Base-by-base conservation (phyloP, 2,888 invertebrate genomes). In the Pinctada fucata region DNA sequence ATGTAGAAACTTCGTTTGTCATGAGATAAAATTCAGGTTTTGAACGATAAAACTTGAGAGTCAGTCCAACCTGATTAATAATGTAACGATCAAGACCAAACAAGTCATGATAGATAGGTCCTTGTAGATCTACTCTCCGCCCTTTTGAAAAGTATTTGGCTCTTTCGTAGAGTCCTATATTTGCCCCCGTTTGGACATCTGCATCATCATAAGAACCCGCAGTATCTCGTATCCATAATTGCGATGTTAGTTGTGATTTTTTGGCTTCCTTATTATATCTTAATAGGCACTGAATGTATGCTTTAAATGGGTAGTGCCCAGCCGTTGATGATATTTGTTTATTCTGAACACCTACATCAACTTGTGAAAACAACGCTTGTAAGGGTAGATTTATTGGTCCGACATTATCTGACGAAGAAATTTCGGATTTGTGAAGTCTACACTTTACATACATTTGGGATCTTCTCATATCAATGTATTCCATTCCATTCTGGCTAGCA, bases 401-500 rank as follows among this genome's bases (percentile, higher is more conserved):
- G 4, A 73, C 78, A 71, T 63, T 70, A 49, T 79, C 75, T 52
- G 50, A 50, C 13, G 10, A 10, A 47, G 10, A 45, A 31, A 63
- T 58, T 4, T 71, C 10, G 64, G 16, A 51, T 50, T 75, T 70
- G 50, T 74, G 51, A 68, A 81, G 73, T 68, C 79, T 84, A 0
- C 74, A 71, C 75, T 76, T 78, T 0, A 82, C 77, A 58, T 81
- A 83, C 0, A 84, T 45, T 45, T 80, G 79, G 8, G 79, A 76
- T 66, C 75, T 72, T 73, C 76, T 82, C 77, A 83, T 48, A 47
- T 84, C 84, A 13, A 84, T 45, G 52, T 79, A 84, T 66, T 80
- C 82, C 79, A 80, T 69, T 8, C 82, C 82, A 79, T 83, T 84
- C 52, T 82, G 81, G 31, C 83, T 81, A 63, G 74, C 75, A 47